Evolutionary conservation across 2,113 vertebrate genomes (phyloP).

Genomic region (Merops nubicus): DNA sequence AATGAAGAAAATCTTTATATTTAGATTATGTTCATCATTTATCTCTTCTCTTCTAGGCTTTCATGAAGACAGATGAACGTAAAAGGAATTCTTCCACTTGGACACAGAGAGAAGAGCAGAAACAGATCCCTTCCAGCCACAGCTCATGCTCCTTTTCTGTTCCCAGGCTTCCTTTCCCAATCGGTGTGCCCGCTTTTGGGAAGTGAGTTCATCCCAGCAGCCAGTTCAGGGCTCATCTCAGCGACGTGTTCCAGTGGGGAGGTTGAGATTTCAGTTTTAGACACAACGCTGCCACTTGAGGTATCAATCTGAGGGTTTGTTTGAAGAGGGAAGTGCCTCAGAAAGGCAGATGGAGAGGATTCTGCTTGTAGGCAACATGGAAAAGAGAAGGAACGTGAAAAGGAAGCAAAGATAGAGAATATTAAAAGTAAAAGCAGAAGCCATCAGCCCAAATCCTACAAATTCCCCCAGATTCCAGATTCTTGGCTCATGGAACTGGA

Average conservation of each 20-base stretch:
- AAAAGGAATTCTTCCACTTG: not conserved
- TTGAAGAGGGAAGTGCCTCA: not conserved
- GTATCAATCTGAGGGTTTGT: not conserved
- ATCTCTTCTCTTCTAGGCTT: constrained; percentile 10
- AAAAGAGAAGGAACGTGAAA: not conserved
- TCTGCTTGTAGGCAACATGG: not conserved
- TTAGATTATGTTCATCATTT: constrained; percentile 40
- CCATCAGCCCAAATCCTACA: not conserved
- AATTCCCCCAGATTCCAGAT: too few species aligned
- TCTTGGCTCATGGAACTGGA: too few species aligned
- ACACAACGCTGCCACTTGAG: accelerated
- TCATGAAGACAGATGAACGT: not conserved
- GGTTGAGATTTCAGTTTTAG: not conserved
- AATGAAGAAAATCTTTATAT: constrained; percentile 29
- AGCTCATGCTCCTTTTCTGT: not conserved
- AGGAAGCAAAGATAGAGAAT: not conserved
- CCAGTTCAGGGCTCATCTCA: not conserved
- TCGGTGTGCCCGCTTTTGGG: not conserved
- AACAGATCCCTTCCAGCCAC: not conserved
- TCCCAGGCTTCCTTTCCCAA: not conserved
- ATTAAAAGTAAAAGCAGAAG: not conserved
- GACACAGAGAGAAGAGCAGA: not conserved
- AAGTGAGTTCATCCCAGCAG: not conserved
- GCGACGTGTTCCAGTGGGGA: not conserved
- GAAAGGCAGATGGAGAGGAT: not conserved